A percentile compares a stretch with the other conserved stretches of the same genome.
Conservation (phyloP, 2,113 vertebrate genomes). For the Corythaixoides concolor region DNA sequence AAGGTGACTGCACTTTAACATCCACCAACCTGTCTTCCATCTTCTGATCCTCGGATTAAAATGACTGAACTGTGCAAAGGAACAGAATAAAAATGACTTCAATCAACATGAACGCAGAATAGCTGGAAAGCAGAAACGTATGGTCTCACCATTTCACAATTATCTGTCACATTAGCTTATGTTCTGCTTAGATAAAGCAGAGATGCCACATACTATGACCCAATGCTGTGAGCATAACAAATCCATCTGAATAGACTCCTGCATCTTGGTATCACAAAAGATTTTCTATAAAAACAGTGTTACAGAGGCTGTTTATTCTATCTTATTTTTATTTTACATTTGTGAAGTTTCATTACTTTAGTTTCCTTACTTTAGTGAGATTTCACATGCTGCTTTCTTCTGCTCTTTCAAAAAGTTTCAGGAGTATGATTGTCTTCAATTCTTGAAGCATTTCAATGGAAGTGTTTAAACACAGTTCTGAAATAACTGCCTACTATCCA, state of each 20-base stretch:
- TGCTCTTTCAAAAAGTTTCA: background rate
- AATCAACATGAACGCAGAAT: background rate
- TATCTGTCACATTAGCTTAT: background rate
- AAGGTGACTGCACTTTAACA: background rate
- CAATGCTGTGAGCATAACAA: background rate
- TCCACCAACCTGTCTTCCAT: background rate
- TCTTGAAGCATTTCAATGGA: background rate
- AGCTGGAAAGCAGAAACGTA: background rate
- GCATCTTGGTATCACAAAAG: background rate
- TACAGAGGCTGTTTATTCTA: background rate
- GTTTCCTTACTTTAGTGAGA: background rate
- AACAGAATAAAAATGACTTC: background rate
- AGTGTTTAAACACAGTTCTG: background rate
- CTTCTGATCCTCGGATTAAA: background rate
- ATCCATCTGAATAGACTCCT: background rate
- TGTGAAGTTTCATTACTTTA: background rate
- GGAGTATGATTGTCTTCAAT: background rate
- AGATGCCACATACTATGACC: background rate
- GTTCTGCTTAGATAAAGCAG: background rate
- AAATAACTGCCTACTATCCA: background rate
- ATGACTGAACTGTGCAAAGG: background rate
- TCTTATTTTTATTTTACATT: background rate
- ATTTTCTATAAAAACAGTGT: background rate
- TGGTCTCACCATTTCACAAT: background rate
- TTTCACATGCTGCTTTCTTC: background rate